Evolutionary conservation across 1,140 invertebrate species (phyloP), one percentile per base, ranked within the genome.

Genomic region (Thaumatotibia leucotreta): DNA sequence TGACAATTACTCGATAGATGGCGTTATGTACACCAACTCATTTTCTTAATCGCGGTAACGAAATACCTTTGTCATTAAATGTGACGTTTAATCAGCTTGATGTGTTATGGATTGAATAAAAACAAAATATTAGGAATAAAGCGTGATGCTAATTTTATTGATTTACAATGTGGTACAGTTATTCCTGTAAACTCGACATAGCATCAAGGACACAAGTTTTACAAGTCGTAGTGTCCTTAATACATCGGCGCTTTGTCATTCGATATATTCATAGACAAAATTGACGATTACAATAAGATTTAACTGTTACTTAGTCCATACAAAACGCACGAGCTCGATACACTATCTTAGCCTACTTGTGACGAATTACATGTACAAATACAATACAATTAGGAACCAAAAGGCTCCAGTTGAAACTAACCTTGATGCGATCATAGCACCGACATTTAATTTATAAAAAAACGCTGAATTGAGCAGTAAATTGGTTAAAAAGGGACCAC

Each of bases 261-360:
- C 24, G 27, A 58, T 58, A 58, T 58, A 58, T 58, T 27, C 20
- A 54, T 54, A 54, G 52, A 58, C 52, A 58, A 58, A 52, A 58
- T 58, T 58, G 52, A 58, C 52, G 52, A 58, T 58, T 58, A 58
- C 52, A 58, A 29, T 58, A 58, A 58, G 23, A 14, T 58, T 24
- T 58, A 58, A 58, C 52, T 58, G 39, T 45, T 27, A 58, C 52
- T 58, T 58, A 58, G n/a, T 27, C 29, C 52, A 58, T 14, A 27
- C 52, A 14, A 52, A 23, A 52, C 50, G 50, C 23, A 52, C 31
- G 49, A 8, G 9, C 24, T 52, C 4, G 6, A 24, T 27, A 29
- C 27, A 1, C 27, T 58, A 58, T n/a, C 52, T 58, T 58, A 58
- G 24, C 8, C 52, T 58, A 58, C 52, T 58, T 58, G 52, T 58